These are phyloP conservation scores for Brachystomella parvula DNA, from an alignment of 1,140 invertebrate species.

Conservation along the genomic window DNA sequence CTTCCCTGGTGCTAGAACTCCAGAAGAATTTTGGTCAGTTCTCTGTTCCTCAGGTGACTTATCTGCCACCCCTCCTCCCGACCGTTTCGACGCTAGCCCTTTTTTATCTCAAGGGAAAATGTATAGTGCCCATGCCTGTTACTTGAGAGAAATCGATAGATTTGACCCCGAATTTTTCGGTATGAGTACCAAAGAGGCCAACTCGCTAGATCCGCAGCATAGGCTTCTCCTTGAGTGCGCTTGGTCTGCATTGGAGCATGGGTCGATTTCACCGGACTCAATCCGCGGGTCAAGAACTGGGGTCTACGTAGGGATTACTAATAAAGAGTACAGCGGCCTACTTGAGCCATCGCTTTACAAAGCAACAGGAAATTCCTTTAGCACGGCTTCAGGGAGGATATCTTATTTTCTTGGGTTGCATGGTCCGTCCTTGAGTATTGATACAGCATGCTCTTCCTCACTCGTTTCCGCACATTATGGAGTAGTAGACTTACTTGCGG, in stretches of 20 bases:
- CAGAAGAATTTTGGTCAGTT: no score
- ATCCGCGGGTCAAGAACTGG: constrained; percentile 47
- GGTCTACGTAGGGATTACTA: constrained; percentile 46
- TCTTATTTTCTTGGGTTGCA: constrained; percentile 17
- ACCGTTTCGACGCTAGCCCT: no score
- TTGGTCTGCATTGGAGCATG: constrained; percentile 55
- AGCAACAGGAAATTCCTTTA: constrained; percentile 17
- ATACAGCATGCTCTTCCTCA: constrained; percentile 19
- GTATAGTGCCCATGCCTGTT: no score
- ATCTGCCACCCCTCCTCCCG: no score
- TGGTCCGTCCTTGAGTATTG: constrained; percentile 20
- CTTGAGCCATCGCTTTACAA: background rate
- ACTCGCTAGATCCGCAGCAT: constrained; percentile 55
- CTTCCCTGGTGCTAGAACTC: no score
- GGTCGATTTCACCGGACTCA: constrained; percentile 43
- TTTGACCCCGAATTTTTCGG: constrained; percentile 51
- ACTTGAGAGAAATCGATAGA: background rate
- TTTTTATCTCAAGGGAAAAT: no score
- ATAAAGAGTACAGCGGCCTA: background rate
- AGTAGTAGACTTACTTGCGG: constrained; percentile 6
- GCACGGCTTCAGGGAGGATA: constrained; percentile 8
- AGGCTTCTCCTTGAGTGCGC: constrained; percentile 52
- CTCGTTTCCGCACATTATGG: constrained; percentile 18
- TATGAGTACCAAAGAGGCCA: constrained; percentile 49
- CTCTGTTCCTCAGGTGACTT: no score